Conservation (phyloP, 2,888 invertebrate species). For the Dasypolia templi region DNA sequence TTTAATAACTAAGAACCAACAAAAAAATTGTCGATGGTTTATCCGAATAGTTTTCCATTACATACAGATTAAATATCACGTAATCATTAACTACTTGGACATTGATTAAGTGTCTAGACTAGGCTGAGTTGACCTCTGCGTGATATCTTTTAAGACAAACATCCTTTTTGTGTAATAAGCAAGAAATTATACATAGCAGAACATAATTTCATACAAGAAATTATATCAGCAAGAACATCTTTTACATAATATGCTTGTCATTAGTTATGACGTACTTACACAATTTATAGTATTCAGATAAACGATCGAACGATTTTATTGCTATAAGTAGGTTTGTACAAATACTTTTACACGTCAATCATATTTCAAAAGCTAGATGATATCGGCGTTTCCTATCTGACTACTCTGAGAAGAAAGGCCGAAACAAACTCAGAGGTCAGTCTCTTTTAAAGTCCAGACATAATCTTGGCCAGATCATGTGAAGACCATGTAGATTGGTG, state of each 20-base stretch:
- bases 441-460: too few species aligned
- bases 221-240: constrained; percentile 6
- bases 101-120: constrained; percentile 37
- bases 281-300: neutral
- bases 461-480: too few species aligned
- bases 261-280: neutral
- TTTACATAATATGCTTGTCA: constrained; percentile 16
- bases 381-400: too few species aligned
- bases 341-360: too few species aligned
- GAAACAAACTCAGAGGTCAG: too few species aligned
- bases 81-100: constrained; percentile 14
- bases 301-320: too few species aligned
- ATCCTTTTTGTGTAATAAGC: constrained; percentile 22
- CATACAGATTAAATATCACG: constrained; percentile 12
- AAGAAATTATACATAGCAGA: constrained; percentile 18
- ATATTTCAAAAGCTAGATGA: too few species aligned
- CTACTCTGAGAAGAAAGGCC: too few species aligned
- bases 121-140: constrained; percentile 21
- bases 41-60: constrained; percentile 15
- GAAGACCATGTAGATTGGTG: too few species aligned
- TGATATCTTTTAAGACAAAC: constrained; percentile 19
- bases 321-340: too few species aligned
- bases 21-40: neutral
- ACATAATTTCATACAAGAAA: too few species aligned
- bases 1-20: neutral